Evolutionary conservation across 2,113 vertebrate genomes (phyloP).

Genomic region (Dromiciops gliroides): DNA sequence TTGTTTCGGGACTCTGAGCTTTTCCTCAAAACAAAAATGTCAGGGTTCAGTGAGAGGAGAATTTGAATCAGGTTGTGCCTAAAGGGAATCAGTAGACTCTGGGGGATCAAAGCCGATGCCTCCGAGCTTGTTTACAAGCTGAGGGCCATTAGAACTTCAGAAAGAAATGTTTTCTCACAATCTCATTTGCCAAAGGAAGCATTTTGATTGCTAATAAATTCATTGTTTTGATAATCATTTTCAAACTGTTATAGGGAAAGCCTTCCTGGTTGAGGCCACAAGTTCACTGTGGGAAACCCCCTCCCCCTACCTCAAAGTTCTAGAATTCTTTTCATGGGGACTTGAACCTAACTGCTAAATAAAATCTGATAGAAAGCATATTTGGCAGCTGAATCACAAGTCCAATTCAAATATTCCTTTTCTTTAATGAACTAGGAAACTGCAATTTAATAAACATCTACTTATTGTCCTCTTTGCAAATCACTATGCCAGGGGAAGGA

Average conservation of each 20-base stretch:
- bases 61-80: constrained; percentile 30
- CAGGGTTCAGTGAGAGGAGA: constrained; percentile 9
- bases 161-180: background rate
- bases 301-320: background rate
- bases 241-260: background rate
- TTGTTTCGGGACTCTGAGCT: constrained; percentile 63
- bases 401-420: background rate
- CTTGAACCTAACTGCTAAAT: background rate
- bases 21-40: background rate
- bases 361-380: background rate
- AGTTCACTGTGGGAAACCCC: background rate
- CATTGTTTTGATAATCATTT: background rate
- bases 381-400: background rate
- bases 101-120: background rate
- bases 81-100: constrained; percentile 31
- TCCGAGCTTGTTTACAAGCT: background rate
- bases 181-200: accelerated
- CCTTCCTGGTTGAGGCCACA: background rate
- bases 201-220: background rate
- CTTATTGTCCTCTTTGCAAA: background rate
- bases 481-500: background rate
- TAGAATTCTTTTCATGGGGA: background rate
- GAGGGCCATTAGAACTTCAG: background rate
- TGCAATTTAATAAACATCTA: background rate
- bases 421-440: background rate